These are phyloP conservation scores for Pherbina coryleti DNA, from an alignment of 2,888 invertebrate species.

Conservation along the genomic window DNA sequence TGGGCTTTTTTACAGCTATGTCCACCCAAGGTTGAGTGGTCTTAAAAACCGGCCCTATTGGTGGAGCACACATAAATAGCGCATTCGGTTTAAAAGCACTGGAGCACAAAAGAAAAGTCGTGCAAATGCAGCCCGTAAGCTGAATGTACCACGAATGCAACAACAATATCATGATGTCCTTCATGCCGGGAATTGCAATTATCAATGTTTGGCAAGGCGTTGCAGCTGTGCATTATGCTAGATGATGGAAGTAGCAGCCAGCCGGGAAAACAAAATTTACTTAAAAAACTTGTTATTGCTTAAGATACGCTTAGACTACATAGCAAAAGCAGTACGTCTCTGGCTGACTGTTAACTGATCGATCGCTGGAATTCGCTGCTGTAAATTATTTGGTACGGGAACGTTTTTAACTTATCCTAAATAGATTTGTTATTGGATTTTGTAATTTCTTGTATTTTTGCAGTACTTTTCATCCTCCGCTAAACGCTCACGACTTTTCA, in stretches of 20 bases:
- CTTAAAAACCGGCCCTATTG: neutral
- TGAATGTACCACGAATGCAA: conserved; percentile 3
- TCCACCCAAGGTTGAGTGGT: conserved; percentile 19
- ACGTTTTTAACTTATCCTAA: neutral
- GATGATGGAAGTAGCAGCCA: neutral
- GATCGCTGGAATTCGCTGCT: neutral
- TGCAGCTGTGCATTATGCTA: conserved; percentile 27
- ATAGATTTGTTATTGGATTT: neutral
- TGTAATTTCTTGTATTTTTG: neutral
- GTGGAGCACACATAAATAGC: neutral
- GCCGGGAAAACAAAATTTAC: neutral
- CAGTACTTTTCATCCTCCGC: neutral
- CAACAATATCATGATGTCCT: conserved; percentile 52
- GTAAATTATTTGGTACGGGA: neutral
- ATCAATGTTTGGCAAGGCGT: conserved; percentile 1
- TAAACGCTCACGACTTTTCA: conserved; percentile 49
- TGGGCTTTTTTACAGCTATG: neutral
- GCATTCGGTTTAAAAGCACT: conserved; percentile 15
- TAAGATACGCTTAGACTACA: neutral
- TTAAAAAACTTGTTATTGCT: neutral
- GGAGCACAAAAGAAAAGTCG: conserved; percentile 13
- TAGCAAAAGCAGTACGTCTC: neutral
- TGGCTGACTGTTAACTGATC: neutral
- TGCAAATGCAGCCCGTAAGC: conserved; percentile 17
- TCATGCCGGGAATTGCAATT: conserved; percentile 49